Conservation (phyloP, 2,888 invertebrate genomes). For the Cryptocheilus praepositus region DNA sequence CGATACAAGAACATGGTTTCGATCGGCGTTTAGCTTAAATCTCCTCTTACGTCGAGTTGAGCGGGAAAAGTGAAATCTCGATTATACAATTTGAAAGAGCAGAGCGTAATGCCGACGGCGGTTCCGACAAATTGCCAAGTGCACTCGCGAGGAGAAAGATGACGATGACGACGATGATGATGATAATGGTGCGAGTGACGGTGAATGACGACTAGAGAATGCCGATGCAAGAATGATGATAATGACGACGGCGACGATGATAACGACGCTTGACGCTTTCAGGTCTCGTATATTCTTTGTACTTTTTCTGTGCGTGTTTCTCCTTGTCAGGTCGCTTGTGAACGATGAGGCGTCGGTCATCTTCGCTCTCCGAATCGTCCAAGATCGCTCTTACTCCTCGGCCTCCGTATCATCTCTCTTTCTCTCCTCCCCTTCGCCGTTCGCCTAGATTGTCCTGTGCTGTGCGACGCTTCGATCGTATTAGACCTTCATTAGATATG, state of each 20-base stretch:
- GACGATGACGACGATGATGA: constrained; percentile 24
- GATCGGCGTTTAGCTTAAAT: no score
- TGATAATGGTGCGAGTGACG: background rate
- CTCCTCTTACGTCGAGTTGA: no score
- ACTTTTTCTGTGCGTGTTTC: constrained; percentile 5
- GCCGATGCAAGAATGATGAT: constrained; percentile 33
- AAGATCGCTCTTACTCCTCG: constrained; percentile 15
- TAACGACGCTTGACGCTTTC: constrained; percentile 27
- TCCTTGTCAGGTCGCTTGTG: no score
- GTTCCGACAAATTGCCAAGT: no score
- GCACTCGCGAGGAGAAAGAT: constrained; percentile 37
- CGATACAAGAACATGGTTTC: background rate
- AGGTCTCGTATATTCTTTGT: constrained; percentile 5
- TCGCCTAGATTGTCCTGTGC: constrained; percentile 31
- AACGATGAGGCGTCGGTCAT: no score
- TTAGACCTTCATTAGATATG: constrained; percentile 73
- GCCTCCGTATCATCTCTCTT: constrained; percentile 22
- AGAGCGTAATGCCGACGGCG: no score
- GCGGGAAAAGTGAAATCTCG: no score
- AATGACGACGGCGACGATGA: constrained; percentile 33
- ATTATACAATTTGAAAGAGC: no score
- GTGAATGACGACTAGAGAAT: constrained; percentile 26
- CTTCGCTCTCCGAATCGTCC: background rate
- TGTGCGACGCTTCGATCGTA: constrained; percentile 12
- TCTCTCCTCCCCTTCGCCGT: constrained; percentile 20